phyloP scores from a whole-genome alignment of 1,140 invertebrate species.

The Nebria ingens region DNA sequence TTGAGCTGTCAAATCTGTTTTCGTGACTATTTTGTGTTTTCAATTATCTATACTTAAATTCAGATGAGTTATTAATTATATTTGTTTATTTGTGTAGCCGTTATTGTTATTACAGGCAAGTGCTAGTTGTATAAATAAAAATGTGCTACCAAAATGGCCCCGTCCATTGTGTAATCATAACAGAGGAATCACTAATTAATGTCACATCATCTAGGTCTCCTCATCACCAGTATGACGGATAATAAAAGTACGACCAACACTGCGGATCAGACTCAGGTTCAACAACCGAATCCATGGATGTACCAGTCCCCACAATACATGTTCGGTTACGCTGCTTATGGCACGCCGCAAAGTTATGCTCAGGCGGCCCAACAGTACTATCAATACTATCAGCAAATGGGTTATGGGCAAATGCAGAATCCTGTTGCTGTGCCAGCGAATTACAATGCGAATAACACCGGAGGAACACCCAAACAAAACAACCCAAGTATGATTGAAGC shows the following conservation, averaged over 20 bases:
- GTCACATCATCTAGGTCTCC: no score
- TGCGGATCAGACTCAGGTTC: constrained; percentile 4
- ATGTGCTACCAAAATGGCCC: no score
- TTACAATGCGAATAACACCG: constrained; percentile 16
- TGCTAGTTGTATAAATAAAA: no score
- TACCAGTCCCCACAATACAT: constrained; percentile 36
- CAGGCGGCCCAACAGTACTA: constrained; percentile 36
- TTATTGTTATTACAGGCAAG: no score
- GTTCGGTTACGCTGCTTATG: constrained; percentile 32
- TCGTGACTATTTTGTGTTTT: no score
- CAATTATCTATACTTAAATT: no score
- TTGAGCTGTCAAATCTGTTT: no score
- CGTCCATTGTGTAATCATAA: no score
- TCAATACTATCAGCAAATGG: constrained; percentile 36
- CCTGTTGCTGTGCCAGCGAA: neutral
- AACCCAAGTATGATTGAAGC: constrained; percentile 3
- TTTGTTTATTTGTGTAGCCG: no score
- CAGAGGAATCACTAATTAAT: no score
- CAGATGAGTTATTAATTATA: no score
- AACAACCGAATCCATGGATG: constrained; percentile 38
- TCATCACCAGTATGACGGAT: neutral
- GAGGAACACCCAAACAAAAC: constrained; percentile 13
- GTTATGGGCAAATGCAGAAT: constrained; percentile 22
- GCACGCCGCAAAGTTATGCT: constrained; percentile 12
- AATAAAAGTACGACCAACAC: neutral